phyloP scores from a whole-genome alignment of 2,888 invertebrate genomes.

The Zaprionus bogoriensis region DNA sequence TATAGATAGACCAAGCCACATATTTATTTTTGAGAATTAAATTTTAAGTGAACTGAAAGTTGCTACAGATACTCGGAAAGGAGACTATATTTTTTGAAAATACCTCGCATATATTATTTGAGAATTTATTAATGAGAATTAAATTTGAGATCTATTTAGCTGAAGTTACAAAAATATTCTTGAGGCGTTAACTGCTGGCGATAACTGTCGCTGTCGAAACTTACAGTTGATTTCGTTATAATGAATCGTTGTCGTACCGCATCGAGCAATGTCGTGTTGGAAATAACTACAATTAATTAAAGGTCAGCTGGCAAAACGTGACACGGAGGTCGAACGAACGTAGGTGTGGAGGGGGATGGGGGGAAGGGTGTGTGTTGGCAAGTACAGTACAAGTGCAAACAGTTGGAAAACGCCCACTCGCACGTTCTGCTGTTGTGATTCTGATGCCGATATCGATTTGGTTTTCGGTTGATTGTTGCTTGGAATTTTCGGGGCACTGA shows the following conservation, averaged over 20 bases:
- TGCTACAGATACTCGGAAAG: too few species aligned
- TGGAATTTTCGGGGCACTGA: background rate
- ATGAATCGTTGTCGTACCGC: slow-evolving; percentile 25
- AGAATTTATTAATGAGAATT: background rate
- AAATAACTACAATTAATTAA: slow-evolving; percentile 65
- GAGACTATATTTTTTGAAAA: too few species aligned
- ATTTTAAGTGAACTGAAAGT: too few species aligned
- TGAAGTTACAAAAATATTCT: too few species aligned
- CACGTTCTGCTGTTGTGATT: too few species aligned
- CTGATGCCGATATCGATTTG: background rate
- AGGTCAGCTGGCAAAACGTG: slow-evolving; percentile 51
- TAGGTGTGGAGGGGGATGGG: background rate
- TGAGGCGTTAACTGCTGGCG: slow-evolving; percentile 17
- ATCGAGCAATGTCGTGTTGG: slow-evolving; percentile 38
- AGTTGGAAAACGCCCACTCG: slow-evolving; percentile 22
- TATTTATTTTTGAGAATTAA: too few species aligned
- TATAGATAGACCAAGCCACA: too few species aligned
- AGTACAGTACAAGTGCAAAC: slow-evolving; percentile 24
- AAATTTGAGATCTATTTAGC: background rate
- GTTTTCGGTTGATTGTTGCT: slow-evolving; percentile 9
- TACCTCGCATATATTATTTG: background rate
- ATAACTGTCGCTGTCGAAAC: slow-evolving; percentile 14
- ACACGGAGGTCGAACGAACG: background rate
- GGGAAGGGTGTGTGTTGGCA: background rate
- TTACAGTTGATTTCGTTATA: slow-evolving; percentile 16